A percentile compares a stretch with the other conserved stretches of the same genome.
phyloP scores from a whole-genome alignment of 2,888 invertebrate species.

The Dysmachus trigonus region DNA sequence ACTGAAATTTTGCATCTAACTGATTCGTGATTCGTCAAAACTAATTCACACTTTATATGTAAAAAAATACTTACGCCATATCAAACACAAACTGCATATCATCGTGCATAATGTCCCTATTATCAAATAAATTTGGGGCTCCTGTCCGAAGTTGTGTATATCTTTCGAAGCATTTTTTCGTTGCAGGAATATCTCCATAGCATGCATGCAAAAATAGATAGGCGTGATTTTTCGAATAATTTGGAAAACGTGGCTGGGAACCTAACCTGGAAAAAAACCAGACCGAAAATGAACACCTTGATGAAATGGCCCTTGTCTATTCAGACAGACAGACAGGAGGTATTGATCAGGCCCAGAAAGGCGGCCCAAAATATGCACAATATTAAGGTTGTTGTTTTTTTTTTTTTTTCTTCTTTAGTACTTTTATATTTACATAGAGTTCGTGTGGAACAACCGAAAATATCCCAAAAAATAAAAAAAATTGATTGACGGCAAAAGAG shows the following conservation, averaged over 20 bases:
- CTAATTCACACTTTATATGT: not conserved
- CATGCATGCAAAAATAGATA: slow-evolving; percentile 73
- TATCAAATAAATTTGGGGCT: slow-evolving; percentile 69
- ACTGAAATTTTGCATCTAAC: too few relatives aligned
- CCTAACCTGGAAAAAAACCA: slow-evolving; percentile 68
- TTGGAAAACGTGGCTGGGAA: slow-evolving; percentile 70
- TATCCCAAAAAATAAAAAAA: not conserved
- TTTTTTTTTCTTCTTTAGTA: not conserved
- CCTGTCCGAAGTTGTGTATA: slow-evolving; percentile 63
- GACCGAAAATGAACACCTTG: not conserved
- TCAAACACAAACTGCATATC: slow-evolving; percentile 68
- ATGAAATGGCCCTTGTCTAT: not conserved
- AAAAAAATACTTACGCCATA: slow-evolving; percentile 67
- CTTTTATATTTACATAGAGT: not conserved
- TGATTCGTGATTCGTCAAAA: too few relatives aligned
- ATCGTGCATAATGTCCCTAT: slow-evolving; percentile 67
- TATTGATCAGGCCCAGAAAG: not conserved
- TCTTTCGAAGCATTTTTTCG: slow-evolving; percentile 61
- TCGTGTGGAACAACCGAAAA: not conserved
- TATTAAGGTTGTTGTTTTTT: not conserved
- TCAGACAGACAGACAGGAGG: not conserved
- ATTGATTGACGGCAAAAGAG: not conserved
- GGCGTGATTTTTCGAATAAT: slow-evolving; percentile 70
- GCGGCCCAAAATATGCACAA: not conserved
- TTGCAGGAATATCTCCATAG: slow-evolving; percentile 64